Evolutionary conservation across 2,797 vertebrate genomes (phyloP), one percentile per base, ranked within the genome.

Genomic region (Sebastes ruberrimus): DNA sequence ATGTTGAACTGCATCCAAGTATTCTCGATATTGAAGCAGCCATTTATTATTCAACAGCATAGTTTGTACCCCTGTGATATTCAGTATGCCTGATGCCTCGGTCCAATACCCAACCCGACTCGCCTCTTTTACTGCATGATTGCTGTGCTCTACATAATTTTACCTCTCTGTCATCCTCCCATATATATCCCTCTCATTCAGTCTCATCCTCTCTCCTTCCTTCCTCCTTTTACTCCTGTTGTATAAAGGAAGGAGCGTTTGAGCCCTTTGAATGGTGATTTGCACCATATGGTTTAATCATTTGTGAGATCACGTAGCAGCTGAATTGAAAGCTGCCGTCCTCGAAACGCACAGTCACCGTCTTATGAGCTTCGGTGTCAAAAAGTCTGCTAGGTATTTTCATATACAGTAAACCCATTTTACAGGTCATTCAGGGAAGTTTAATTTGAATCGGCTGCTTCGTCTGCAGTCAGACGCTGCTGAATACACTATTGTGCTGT

Each of bases 31-130:
- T 78, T 80, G 87, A 93, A 89, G 80, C 78, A 81, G 75, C 68
- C 66, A 89, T 94, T 84, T 86, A 91, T 94, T 92, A 94, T 95
- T 93, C 88, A 92, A 57, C 84, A 84, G 78, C 73, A 82, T 85
- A 83, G 85, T 92, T 93, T 93, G 86, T 84, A 88, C 76, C 80
- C 71, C 74, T 91, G 84, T 88, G 87, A 92, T 92, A 90, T 87
- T 90, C 80, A 81, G 84, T 86, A 66, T 63, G 88, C 83, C 81
- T 83, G 77, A 82, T 78, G 71, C 88, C 63, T 85, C 65, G 68
- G 79, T 78, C 81, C 83, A 84, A 76, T 76, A 88, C 76, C 85
- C 81, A 78, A 52, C 65, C 81, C 20, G 60, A 74, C 76, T 90
- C 23, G 18, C 76, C 78, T 85, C 72, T 91, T 84, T 86, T 86